Evolutionary conservation across 2,113 vertebrate species (phyloP), one percentile per base, ranked within the genome.

Genomic region (Phodopus roborovskii): DNA sequence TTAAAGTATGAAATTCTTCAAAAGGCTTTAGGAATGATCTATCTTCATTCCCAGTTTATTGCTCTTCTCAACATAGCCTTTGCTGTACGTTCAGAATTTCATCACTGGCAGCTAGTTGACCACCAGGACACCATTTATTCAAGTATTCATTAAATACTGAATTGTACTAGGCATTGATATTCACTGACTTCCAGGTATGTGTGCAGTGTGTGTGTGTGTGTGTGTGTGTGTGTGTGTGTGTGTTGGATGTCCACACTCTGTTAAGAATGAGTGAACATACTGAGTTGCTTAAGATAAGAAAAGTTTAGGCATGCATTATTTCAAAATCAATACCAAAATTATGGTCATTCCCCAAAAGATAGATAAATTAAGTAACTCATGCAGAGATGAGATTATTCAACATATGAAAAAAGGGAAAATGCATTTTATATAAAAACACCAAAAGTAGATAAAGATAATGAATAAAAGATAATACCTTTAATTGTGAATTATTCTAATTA

Each of bases 261-360:
- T 86, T 83, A 95, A 85, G 73, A 86, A 84, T 58, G 85, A 74
- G 75, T 56, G 26, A 94, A 88, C 70, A 85, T 77, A 71, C 0
- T 81, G 15, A 3, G 19, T 39, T 82, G 45, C 48, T 88, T 87
- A 15, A 19, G 13, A 64, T 77, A 68, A 97, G 89, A 88, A 87
- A 93, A 79, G 39, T 85, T 83, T 66, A 28, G 39, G 5, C 71
- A 90, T 92, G 2, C 20, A 68, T 94, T 33, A 94, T 90, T 90
- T 96, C 45, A 92, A 96, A 98, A 93, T 93, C 93, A 97, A 90
- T 94, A 79, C 53, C 30, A 86, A 94, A 93, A 93, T 94, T 75
- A 70, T 50, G 71, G 64, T 73, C 58, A 94, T 93, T 97, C 94
- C 60, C 94, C 71, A 90, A 81, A 94, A 93, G 42, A 84, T 45